Base-by-base conservation (phyloP, 2,888 invertebrate genomes). In the Cryptus viduatorius region DNA sequence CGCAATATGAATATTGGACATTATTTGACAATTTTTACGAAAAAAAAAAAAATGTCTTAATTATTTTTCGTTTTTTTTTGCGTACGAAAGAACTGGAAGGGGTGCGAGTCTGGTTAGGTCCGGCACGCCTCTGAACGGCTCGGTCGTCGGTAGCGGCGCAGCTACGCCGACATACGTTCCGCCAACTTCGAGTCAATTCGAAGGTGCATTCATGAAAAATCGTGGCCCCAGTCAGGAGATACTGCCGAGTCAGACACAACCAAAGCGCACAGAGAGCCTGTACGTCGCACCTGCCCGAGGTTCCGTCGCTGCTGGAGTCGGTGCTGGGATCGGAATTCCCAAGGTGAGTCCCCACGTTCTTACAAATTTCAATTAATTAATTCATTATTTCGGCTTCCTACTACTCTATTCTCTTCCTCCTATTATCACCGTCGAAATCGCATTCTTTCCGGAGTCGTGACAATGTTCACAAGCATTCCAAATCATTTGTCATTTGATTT, bases 201-300 rank as follows among this genome's bases (percentile, higher is more conserved):
- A 98, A 93, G 98, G 98, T 78, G 96, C 97, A 76, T 95, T 98
- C 85, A 93, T 98, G 90, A 95, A 97, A 92, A 97, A 97, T 93
- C 95, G 97, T 90, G 96, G 95, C 88, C 95, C 98, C 80, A 98
- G 98, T 85, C 98, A 98, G 94, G 98, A 98, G 93, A 98, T 98
- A 93, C 96, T 97, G 91, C 98, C 98, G 85, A 98, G 98, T 89
- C 96, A 96, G 83, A 96, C 96, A 91, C 97, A 98, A 94, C 98
- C 98, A 82, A 98, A 98, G 94, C 96, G 98, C 91, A 98, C 98
- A 86, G 98, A 98, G 94, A 98, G 98, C 93, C 95, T 98, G 90
- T 98, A 96, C 94, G 96, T 98, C 90, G 94, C 95, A 90, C 96
- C 96, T 69, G 95, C 94, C 86, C 90, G 92, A 61, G 90, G 90